A percentile compares a stretch with the other conserved stretches of the same genome.
These are phyloP conservation scores for Strigamia transsilvanica DNA, from an alignment of 2,888 invertebrate species.

Conservation along the genomic window DNA sequence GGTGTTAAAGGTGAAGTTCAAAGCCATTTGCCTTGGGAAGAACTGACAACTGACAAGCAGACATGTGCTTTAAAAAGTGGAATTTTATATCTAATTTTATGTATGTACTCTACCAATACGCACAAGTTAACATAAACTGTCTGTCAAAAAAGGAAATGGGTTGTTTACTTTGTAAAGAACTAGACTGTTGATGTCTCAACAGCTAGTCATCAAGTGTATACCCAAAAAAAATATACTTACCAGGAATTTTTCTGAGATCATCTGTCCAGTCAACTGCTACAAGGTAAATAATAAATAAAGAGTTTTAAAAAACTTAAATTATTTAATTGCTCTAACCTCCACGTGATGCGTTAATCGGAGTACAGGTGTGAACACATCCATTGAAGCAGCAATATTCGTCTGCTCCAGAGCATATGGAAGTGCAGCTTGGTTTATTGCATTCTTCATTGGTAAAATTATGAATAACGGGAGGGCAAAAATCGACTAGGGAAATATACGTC, in stretches of 20 bases:
- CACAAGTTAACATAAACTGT: slow-evolving; percentile 2
- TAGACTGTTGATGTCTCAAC: not conserved
- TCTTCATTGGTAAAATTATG: not conserved
- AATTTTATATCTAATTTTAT: not conserved
- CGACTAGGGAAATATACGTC: not conserved
- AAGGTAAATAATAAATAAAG: not conserved
- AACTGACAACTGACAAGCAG: slow-evolving; percentile 15
- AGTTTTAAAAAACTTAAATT: not conserved
- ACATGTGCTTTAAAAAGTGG: not conserved
- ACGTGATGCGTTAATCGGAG: not conserved
- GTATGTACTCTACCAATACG: not conserved
- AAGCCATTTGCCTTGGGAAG: slow-evolving; percentile 24
- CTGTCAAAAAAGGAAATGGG: slow-evolving; percentile 3
- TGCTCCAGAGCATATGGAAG: not conserved
- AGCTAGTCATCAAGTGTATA: not conserved
- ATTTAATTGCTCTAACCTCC: not conserved
- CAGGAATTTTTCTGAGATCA: slow-evolving; percentile 43
- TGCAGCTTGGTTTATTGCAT: slow-evolving; percentile 4
- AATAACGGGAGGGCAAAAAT: not conserved
- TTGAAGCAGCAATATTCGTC: slow-evolving; percentile 16
- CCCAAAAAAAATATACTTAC: not conserved
- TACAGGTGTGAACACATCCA: slow-evolving; percentile 16
- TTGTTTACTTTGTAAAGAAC: slow-evolving; percentile 17
- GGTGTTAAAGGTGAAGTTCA: slow-evolving; percentile 40
- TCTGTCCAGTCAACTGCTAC: not conserved